Evolutionary conservation across 2,797 vertebrate genomes (phyloP).

Genomic region (Hephaestus fuliginosus): DNA sequence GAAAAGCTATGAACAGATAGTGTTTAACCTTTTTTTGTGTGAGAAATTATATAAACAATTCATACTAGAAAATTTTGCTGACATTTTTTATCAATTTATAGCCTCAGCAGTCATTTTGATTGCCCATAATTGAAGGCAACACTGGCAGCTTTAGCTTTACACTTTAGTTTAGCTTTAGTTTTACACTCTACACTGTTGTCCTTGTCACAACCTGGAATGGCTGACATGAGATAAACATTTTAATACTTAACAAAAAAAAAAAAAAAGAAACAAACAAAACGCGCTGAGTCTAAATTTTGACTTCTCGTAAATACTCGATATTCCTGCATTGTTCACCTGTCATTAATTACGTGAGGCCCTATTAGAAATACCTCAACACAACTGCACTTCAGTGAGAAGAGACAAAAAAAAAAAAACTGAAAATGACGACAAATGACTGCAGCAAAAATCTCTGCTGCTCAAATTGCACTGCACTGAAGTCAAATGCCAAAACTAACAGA

Average conservation of each 20-base stretch:
- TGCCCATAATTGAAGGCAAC: constrained; percentile 1
- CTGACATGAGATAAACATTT: not conserved
- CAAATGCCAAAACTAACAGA: constrained; percentile 84
- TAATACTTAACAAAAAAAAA: not conserved
- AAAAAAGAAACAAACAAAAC: not conserved
- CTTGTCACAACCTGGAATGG: not conserved
- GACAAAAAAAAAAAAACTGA: constrained; percentile 36
- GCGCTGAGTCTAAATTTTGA: not conserved
- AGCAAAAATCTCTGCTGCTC: constrained; percentile 80
- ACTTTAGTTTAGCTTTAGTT: no score
- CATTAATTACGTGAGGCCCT: constrained; percentile 38
- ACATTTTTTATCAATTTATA: not conserved
- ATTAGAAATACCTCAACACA: constrained; percentile 44
- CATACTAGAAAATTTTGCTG: not conserved
- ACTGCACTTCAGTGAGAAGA: constrained; percentile 42
- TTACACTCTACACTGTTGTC: not conserved
- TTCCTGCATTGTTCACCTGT: constrained; percentile 35
- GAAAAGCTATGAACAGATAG: not conserved
- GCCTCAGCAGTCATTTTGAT: not conserved
- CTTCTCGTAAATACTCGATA: constrained; percentile 17
- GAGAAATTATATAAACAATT: not conserved
- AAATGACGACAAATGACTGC: constrained; percentile 87
- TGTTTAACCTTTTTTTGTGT: not conserved
- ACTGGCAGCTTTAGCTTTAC: no score
- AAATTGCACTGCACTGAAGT: constrained; percentile 79